phyloP scores from a whole-genome alignment of 2,113 vertebrate species.

The Nymphicus hollandicus region DNA sequence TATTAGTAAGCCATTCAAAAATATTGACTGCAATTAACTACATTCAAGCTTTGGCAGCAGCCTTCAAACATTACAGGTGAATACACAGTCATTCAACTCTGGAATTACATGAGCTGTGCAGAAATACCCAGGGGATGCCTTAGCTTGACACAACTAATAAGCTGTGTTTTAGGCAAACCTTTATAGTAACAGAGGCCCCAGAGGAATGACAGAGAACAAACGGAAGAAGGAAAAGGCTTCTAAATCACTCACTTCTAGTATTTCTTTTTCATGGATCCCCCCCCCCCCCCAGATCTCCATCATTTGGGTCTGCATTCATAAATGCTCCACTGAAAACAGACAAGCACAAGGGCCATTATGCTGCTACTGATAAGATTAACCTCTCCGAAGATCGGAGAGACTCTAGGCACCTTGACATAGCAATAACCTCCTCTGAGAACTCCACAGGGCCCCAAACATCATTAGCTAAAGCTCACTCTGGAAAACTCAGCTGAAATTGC shows the following conservation, averaged over 20 bases:
- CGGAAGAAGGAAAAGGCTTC: background rate
- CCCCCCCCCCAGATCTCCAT: background rate
- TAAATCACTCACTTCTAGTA: background rate
- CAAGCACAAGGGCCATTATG: background rate
- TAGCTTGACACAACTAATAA: slow-evolving; percentile 66
- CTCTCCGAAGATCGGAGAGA: background rate
- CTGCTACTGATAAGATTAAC: background rate
- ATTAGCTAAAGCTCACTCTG: background rate
- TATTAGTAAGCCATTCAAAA: slow-evolving; percentile 68
- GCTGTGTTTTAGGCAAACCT: slow-evolving; percentile 61
- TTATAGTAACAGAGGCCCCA: slow-evolving; percentile 12
- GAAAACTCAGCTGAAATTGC: background rate
- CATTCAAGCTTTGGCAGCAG: slow-evolving; percentile 64
- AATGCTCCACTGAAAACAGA: background rate
- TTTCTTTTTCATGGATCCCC: background rate
- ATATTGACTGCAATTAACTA: slow-evolving; percentile 67
- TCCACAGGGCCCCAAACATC: background rate
- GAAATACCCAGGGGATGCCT: slow-evolving; percentile 68
- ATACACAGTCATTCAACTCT: slow-evolving; percentile 53
- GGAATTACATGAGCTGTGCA: slow-evolving; percentile 66
- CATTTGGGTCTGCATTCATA: background rate
- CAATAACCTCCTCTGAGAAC: background rate
- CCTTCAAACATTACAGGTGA: slow-evolving; percentile 65
- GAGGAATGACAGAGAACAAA: slow-evolving; percentile 25
- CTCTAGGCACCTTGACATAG: background rate